Conservation (phyloP, 2,888 invertebrate species). For the Pyrgus malvae region DNA sequence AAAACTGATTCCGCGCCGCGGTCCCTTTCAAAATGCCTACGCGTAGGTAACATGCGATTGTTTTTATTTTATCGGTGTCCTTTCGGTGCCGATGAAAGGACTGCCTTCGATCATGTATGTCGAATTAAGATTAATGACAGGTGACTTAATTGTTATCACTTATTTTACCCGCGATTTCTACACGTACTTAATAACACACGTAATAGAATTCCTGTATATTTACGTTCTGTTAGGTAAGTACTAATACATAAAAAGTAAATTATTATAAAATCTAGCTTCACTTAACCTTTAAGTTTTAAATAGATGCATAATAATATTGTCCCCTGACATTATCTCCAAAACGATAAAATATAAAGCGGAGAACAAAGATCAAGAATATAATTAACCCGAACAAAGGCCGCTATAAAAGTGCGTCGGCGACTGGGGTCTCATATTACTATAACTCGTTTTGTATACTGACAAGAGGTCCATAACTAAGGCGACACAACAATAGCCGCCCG, state of each 20-base stretch:
- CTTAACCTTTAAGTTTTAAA: no score
- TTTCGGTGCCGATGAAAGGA: slow-evolving; percentile 27
- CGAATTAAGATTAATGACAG: slow-evolving; percentile 24
- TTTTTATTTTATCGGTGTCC: slow-evolving; percentile 43
- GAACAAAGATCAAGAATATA: slow-evolving; percentile 11
- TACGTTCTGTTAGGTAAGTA: no score
- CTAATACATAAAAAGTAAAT: no score
- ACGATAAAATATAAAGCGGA: slow-evolving; percentile 8
- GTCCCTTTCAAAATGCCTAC: slow-evolving; percentile 60
- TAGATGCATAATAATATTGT: no score
- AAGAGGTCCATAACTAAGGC: slow-evolving; percentile 51
- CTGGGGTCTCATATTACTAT: slow-evolving; percentile 51
- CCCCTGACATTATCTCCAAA: slow-evolving; percentile 1
- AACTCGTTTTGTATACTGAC: slow-evolving; percentile 63
- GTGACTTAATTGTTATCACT: slow-evolving; percentile 24
- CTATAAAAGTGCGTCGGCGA: slow-evolving; percentile 51
- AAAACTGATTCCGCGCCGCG: slow-evolving; percentile 47
- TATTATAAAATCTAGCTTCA: no score
- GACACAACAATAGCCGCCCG: slow-evolving; percentile 69
- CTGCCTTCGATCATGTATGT: slow-evolving; percentile 27
- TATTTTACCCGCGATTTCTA: slow-evolving; percentile 11
- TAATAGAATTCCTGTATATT: neutral
- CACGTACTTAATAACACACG: no score
- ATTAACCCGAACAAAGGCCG: slow-evolving; percentile 52
- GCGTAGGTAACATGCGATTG: slow-evolving; percentile 54